Conservation (phyloP, 2,797 vertebrate species). For the Sebastes steindachneri region DNA sequence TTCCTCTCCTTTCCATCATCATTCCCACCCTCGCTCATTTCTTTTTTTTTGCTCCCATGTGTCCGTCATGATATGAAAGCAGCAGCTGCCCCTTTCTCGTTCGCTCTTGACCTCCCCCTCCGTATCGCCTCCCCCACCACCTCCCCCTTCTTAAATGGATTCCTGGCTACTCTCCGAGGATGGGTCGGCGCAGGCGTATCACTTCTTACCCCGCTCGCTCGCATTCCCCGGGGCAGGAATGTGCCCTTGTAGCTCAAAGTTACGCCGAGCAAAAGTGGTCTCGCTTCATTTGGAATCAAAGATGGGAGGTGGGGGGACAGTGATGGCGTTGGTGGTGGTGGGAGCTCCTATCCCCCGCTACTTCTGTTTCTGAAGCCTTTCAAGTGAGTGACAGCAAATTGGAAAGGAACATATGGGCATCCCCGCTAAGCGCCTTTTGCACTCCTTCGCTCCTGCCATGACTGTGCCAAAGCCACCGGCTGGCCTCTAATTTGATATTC, state of each 20-base stretch:
- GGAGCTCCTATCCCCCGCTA: not conserved
- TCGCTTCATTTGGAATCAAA: conserved; percentile 36
- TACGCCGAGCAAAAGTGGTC: conserved; percentile 24
- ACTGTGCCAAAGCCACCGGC: conserved; percentile 61
- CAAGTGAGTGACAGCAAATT: conserved; percentile 55
- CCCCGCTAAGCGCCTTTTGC: conserved; percentile 42
- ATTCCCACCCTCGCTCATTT: not conserved
- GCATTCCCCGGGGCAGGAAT: conserved; percentile 65
- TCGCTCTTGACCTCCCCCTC: conserved; percentile 43
- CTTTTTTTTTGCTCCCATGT: conserved; percentile 27
- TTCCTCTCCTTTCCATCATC: conserved; percentile 8
- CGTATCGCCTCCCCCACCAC: not conserved
- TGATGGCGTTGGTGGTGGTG: not conserved
- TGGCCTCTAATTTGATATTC: conserved; percentile 63
- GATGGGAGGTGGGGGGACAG: not conserved
- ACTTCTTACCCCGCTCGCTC: conserved; percentile 13
- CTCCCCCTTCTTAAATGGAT: conserved; percentile 21
- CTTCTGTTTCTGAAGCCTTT: conserved; percentile 27
- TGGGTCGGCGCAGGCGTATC: conserved; percentile 39
- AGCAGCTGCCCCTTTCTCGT: conserved; percentile 56
- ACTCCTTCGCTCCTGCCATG: conserved; percentile 17
- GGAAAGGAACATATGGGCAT: conserved; percentile 42
- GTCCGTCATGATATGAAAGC: conserved; percentile 24
- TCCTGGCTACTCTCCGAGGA: conserved; percentile 40
- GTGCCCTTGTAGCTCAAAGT: conserved; percentile 54